Percentiles rank a stretch among this genome's conserved stretches.
These are phyloP conservation scores for Sitodiplosis mosellana DNA, from an alignment of 1,140 invertebrate genomes.

Conservation along the genomic window DNA sequence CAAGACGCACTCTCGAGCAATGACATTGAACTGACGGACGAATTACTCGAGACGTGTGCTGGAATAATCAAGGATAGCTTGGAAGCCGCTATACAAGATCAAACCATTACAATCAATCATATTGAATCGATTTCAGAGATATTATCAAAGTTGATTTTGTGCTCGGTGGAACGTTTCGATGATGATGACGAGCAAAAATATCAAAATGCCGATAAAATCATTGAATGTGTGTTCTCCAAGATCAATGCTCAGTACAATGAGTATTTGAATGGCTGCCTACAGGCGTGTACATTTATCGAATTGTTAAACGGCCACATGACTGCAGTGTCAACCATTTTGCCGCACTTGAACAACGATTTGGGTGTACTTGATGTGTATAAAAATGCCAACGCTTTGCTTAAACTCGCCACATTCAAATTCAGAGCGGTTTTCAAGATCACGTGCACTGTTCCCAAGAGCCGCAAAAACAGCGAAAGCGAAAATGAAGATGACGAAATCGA, in stretches of 20 bases:
- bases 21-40: conserved; percentile 14
- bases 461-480: neutral
- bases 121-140: conserved; percentile 18
- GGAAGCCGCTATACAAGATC: conserved; percentile 1
- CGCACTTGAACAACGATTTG: no score
- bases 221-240: neutral
- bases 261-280: neutral
- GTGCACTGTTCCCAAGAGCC: neutral
- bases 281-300: no score
- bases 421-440: conserved; percentile 7
- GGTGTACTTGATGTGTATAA: neutral
- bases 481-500: conserved; percentile 3
- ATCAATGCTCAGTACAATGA: neutral
- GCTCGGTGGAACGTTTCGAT: conserved; percentile 15
- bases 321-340: no score
- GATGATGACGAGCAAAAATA: conserved; percentile 8
- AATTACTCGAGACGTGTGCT: conserved; percentile 11
- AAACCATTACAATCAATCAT: conserved; percentile 7
- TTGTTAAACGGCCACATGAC: no score
- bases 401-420: neutral
- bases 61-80: conserved; percentile 11
- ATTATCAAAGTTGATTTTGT: conserved; percentile 19
- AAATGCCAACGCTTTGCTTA: neutral
- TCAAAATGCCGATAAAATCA: neutral
- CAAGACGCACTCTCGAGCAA: conserved; percentile 27